A percentile compares a stretch with the other conserved stretches of the same genome.
These are phyloP conservation scores for Calyptommatus sinebrachiatus DNA, from an alignment of 2,113 vertebrate genomes.

Conservation along the genomic window DNA sequence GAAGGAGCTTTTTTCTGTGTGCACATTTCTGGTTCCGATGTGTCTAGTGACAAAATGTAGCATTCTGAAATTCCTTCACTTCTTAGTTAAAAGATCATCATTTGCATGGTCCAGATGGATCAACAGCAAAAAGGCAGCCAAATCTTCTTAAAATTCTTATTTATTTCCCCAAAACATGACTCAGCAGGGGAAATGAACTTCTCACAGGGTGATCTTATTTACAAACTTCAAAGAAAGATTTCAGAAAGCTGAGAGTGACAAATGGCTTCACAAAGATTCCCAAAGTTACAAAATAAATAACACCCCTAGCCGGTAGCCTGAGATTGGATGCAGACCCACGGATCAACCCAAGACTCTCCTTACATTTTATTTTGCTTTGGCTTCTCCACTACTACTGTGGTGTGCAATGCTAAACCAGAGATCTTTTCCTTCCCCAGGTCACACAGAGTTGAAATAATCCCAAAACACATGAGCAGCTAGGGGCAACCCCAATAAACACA, in stretches of 20 bases:
- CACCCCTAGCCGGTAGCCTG: background rate
- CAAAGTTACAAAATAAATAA: background rate
- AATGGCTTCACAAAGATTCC: background rate
- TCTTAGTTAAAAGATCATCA: background rate
- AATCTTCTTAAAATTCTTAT: constrained; percentile 5
- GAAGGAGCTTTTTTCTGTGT: no score
- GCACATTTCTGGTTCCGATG: no score
- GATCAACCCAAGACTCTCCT: constrained; percentile 4
- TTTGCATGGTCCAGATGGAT: background rate
- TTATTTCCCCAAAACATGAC: background rate
- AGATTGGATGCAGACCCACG: background rate
- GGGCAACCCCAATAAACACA: constrained; percentile 69
- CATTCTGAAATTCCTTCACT: no score
- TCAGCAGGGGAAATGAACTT: background rate
- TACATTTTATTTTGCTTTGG: constrained; percentile 10
- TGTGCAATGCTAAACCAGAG: constrained; percentile 19
- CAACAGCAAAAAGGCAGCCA: background rate
- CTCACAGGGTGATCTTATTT: rapidly evolving
- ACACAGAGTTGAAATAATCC: constrained; percentile 56
- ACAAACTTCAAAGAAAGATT: rapidly evolving
- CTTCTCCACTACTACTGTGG: constrained; percentile 14
- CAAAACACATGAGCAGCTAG: constrained; percentile 66
- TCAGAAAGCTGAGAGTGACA: rapidly evolving
- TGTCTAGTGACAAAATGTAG: background rate
- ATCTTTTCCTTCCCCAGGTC: constrained; percentile 53